Conservation (phyloP, 64 coral and sea anemone genomes). For the Actinia tenebrosa region DNA sequence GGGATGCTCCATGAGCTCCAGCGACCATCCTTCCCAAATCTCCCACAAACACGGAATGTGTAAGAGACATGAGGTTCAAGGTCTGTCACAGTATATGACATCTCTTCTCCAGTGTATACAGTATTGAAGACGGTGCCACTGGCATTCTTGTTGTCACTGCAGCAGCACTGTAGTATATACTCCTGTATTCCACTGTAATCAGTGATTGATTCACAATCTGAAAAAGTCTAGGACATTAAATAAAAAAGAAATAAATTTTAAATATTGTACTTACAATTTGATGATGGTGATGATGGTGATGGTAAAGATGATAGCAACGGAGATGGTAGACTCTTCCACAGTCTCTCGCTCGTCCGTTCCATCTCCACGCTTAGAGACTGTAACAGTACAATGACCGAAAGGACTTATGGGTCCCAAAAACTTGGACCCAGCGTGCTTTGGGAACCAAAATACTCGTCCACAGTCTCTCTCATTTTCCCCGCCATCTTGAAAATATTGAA, state of each 20-base stretch:
- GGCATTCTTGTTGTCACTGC: slow-evolving; percentile 70
- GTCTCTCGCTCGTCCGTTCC: too few species aligned
- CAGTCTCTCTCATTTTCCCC: too few species aligned
- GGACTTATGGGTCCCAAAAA: too few species aligned
- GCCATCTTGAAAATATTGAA: too few species aligned
- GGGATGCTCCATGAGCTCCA: slow-evolving; percentile 96
- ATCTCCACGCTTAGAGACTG: too few species aligned
- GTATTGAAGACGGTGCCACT: slow-evolving; percentile 82
- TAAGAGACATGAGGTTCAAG: slow-evolving; percentile 90
- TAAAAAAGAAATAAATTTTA: not conserved
- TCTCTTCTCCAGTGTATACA: slow-evolving; percentile 75
- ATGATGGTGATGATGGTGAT: too few species aligned
- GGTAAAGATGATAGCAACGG: too few species aligned
- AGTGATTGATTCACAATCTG: slow-evolving; percentile 84
- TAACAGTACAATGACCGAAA: too few species aligned
- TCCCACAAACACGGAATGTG: slow-evolving; percentile 94
- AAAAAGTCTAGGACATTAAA: slow-evolving; percentile 53
- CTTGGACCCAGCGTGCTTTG: too few species aligned
- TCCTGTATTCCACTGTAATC: slow-evolving; percentile 85
- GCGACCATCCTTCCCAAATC: slow-evolving; percentile 79
- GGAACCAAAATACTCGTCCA: too few species aligned
- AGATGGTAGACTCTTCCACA: too few species aligned
- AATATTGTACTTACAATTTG: not conserved
- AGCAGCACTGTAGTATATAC: slow-evolving; percentile 89
- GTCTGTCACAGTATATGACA: slow-evolving; percentile 81